Percentiles rank a stretch among this genome's conserved stretches.
These are phyloP conservation scores for Synergus japonicus DNA, from an alignment of 2,888 invertebrate species.

Conservation along the genomic window DNA sequence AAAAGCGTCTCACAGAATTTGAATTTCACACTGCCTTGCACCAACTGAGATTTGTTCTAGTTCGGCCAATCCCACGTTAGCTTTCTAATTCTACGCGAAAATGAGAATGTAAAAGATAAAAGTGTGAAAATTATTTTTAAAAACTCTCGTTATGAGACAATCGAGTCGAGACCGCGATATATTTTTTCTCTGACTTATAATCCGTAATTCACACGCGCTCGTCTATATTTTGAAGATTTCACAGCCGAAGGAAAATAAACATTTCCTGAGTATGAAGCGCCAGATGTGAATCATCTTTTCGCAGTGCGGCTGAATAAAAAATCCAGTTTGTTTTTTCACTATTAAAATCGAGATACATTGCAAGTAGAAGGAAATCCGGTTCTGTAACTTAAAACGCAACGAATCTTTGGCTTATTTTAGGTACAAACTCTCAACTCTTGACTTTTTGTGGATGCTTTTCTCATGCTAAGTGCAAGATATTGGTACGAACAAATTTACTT, in stretches of 20 bases:
- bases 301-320: neutral
- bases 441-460: constrained; percentile 12
- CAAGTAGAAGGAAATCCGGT: neutral
- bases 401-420: constrained; percentile 1
- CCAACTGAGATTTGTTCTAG: constrained; percentile 9
- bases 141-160: neutral
- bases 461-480: constrained; percentile 5
- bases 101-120: too few species aligned
- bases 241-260: constrained; percentile 1
- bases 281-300: constrained; percentile 2
- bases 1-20: constrained; percentile 21
- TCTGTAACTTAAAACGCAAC: neutral
- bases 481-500: constrained; percentile 57
- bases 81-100: neutral
- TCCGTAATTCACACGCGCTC: neutral
- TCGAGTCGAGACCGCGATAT: neutral
- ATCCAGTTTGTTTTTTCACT: constrained; percentile 18
- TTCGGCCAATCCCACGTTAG: neutral
- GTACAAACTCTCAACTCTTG: neutral
- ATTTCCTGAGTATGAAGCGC: constrained; percentile 11
- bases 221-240: constrained; percentile 6
- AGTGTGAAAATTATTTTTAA: too few species aligned
- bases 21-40: constrained; percentile 31
- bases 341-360: constrained; percentile 2
- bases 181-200: neutral